Percentiles rank a stretch among this genome's conserved stretches.
These are phyloP conservation scores for Phyllostomus hastatus DNA, from an alignment of 2,113 vertebrate genomes.

Conservation along the genomic window DNA sequence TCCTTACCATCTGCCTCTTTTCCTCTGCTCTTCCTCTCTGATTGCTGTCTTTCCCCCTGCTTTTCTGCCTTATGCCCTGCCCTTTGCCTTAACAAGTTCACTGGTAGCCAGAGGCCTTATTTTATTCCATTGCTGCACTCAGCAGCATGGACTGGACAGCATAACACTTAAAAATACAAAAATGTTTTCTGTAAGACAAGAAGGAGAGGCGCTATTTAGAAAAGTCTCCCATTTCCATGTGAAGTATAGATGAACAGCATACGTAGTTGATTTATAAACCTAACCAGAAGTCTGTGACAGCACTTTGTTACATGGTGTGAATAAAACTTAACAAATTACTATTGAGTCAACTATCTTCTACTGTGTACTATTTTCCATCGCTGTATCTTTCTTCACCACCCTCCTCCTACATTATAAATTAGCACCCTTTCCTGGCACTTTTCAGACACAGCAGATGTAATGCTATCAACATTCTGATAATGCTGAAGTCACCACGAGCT, in stretches of 20 bases:
- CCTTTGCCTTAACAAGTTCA: slow-evolving; percentile 20
- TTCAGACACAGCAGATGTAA: slow-evolving; percentile 71
- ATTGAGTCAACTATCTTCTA: slow-evolving; percentile 58
- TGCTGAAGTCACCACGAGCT: slow-evolving; percentile 58
- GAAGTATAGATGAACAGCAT: background rate
- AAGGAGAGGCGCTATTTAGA: background rate
- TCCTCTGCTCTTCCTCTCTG: background rate
- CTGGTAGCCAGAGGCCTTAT: background rate
- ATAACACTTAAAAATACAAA: background rate
- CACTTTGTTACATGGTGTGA: slow-evolving; percentile 54
- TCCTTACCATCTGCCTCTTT: slow-evolving; percentile 14
- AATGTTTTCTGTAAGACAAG: background rate
- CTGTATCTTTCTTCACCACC: slow-evolving; percentile 53
- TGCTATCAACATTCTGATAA: slow-evolving; percentile 63
- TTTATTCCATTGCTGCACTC: background rate
- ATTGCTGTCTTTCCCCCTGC: background rate
- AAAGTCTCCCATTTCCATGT: background rate
- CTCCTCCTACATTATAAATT: slow-evolving; percentile 74
- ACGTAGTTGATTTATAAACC: slow-evolving; percentile 45
- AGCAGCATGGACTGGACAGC: background rate
- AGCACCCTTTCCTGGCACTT: slow-evolving; percentile 72
- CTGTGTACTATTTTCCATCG: slow-evolving; percentile 61
- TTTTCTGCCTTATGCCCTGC: background rate
- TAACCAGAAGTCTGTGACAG: slow-evolving; percentile 26
- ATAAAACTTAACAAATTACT: slow-evolving; percentile 74